Evolutionary conservation across 2,888 invertebrate species (phyloP).

Genomic region (Nephrotoma guestfalica): DNA sequence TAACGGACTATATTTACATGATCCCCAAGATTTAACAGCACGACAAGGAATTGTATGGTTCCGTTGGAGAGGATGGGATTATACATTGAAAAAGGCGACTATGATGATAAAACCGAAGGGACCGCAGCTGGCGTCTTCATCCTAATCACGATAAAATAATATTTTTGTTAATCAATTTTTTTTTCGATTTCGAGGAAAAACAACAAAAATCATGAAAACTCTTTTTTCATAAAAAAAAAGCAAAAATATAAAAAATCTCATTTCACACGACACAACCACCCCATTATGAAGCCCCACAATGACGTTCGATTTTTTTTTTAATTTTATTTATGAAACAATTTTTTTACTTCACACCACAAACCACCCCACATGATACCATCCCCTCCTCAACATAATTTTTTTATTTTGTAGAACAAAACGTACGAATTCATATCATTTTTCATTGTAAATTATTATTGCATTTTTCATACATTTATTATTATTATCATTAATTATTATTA

Average conservation of each 20-base stretch:
- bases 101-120: constrained; percentile 78
- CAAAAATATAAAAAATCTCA: neutral
- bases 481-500: neutral
- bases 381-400: neutral
- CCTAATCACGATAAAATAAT: neutral
- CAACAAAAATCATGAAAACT: neutral
- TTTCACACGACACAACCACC: neutral
- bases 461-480: neutral
- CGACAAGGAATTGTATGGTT: constrained; percentile 91
- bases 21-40: constrained; percentile 79
- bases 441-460: neutral
- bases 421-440: neutral
- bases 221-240: neutral
- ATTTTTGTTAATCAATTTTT: neutral
- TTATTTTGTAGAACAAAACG: neutral
- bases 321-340: neutral
- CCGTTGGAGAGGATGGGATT: constrained; percentile 92
- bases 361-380: neutral
- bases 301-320: neutral
- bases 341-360: neutral
- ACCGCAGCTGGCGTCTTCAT: constrained; percentile 18
- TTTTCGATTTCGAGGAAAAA: neutral
- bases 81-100: constrained; percentile 72
- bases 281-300: neutral
- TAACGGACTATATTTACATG: constrained; percentile 77